phyloP scores from a whole-genome alignment of 2,888 invertebrate species.

The Branchipolynoe longqiensis region DNA sequence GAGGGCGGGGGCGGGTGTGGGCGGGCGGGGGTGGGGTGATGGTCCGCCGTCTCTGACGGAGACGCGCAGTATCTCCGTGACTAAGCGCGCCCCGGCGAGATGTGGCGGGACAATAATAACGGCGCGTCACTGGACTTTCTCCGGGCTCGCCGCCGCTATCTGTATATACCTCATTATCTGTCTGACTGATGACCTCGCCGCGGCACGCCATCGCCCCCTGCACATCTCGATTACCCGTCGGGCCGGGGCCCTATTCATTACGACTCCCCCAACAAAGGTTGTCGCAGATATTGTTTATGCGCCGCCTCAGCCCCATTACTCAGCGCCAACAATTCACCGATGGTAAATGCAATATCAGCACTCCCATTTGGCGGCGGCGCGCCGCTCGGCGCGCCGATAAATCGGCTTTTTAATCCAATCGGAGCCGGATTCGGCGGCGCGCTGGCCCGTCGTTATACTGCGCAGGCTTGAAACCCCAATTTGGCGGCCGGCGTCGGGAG shows the following conservation, averaged over 20 bases:
- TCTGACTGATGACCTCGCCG: slow-evolving; percentile 45
- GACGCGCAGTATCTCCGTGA: slow-evolving; percentile 46
- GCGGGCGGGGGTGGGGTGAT: too few species aligned
- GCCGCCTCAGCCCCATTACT: slow-evolving; percentile 35
- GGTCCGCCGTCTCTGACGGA: too few species aligned
- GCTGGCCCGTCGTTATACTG: slow-evolving; percentile 28
- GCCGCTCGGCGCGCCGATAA: slow-evolving; percentile 28
- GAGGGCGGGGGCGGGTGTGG: too few species aligned
- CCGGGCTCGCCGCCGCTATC: slow-evolving; percentile 46
- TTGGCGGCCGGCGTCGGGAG: not conserved
- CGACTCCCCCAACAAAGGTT: slow-evolving; percentile 46
- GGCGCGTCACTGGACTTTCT: slow-evolving; percentile 45
- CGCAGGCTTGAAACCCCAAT: slow-evolving; percentile 54
- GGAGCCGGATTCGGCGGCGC: not conserved
- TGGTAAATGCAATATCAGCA: slow-evolving; percentile 55
- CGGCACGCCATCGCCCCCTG: slow-evolving; percentile 2
- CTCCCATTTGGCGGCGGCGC: slow-evolving; percentile 50
- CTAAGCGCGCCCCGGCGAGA: slow-evolving; percentile 17
- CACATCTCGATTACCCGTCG: slow-evolving; percentile 48
- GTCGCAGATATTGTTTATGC: slow-evolving; percentile 56
- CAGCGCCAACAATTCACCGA: slow-evolving; percentile 45
- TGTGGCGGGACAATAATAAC: slow-evolving; percentile 55
- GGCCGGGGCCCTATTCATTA: slow-evolving; percentile 52
- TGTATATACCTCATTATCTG: slow-evolving; percentile 55
- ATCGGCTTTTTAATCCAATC: slow-evolving; percentile 53